Conservation (phyloP, 2,888 invertebrate genomes). For the Chaetoderma sp. region DNA sequence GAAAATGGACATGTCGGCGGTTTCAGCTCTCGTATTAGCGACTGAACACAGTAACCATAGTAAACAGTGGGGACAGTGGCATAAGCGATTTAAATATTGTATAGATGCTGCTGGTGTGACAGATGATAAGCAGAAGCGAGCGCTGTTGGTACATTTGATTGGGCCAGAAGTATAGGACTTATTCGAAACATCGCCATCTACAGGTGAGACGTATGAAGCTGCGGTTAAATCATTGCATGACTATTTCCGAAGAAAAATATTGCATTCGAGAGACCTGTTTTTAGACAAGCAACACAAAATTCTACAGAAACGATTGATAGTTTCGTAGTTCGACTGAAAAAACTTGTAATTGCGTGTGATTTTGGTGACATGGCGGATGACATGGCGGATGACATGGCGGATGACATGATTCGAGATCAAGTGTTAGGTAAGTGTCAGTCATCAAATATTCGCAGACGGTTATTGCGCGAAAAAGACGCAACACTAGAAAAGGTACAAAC, state of each 20-base stretch:
- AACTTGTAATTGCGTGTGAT: neutral
- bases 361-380: too few relatives aligned
- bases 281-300: constrained; percentile 2
- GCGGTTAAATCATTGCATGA: neutral
- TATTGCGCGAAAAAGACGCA: neutral
- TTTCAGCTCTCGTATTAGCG: too few relatives aligned
- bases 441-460: neutral
- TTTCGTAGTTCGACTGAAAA: neutral
- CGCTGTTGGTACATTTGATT: constrained; percentile 3
- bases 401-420: neutral
- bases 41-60: too few relatives aligned
- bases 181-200: constrained; percentile 5
- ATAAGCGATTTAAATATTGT: too few relatives aligned
- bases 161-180: constrained; percentile 14
- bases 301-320: neutral
- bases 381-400: too few relatives aligned
- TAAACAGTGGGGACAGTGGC: too few relatives aligned
- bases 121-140: constrained; percentile 7
- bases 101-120: too few relatives aligned
- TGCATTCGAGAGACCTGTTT: constrained; percentile 12
- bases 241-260: constrained; percentile 1
- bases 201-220: neutral
- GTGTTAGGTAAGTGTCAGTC: neutral
- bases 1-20: too few relatives aligned
- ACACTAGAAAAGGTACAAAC: neutral